A percentile compares a stretch with the other conserved stretches of the same genome.
Conservation (phyloP, 2,113 vertebrate genomes). For the Xenus cinereus region DNA sequence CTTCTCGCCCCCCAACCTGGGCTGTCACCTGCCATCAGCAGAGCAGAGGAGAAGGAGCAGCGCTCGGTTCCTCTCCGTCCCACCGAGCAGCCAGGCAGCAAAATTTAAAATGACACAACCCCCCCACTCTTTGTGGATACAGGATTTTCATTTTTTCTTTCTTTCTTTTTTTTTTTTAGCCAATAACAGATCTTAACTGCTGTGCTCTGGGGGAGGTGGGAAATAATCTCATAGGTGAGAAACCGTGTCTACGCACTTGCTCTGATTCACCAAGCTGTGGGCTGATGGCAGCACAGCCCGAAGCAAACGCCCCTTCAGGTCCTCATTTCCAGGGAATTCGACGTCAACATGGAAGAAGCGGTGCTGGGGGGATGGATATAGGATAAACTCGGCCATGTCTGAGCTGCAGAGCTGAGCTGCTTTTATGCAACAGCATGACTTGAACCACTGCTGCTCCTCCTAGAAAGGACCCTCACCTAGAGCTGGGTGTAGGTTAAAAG, state of each 20-base stretch:
- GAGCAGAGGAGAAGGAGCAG: neutral
- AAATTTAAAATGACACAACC: neutral
- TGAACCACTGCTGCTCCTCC: neutral
- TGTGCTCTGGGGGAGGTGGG: neutral
- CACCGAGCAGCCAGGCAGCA: neutral
- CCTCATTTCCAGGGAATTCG: neutral
- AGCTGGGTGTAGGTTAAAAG: neutral
- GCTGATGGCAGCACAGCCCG: neutral
- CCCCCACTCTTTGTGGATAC: fast-evolving
- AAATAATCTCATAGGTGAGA: neutral
- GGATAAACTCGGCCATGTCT: neutral
- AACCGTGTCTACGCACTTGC: neutral
- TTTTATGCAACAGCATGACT: neutral
- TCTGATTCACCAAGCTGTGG: neutral
- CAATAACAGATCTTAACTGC: neutral
- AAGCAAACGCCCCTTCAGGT: neutral
- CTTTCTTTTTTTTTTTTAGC: neutral
- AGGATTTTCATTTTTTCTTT: neutral
- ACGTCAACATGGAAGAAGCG: neutral
- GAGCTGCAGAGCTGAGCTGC: neutral
- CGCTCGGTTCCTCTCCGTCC: fast-evolving
- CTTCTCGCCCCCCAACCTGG: neutral
- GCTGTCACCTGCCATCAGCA: neutral
- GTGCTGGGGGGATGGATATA: neutral
- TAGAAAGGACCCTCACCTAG: neutral